These are phyloP conservation scores for Ptiloglossa arizonensis DNA, from an alignment of 1,140 invertebrate genomes.

Conservation along the genomic window DNA sequence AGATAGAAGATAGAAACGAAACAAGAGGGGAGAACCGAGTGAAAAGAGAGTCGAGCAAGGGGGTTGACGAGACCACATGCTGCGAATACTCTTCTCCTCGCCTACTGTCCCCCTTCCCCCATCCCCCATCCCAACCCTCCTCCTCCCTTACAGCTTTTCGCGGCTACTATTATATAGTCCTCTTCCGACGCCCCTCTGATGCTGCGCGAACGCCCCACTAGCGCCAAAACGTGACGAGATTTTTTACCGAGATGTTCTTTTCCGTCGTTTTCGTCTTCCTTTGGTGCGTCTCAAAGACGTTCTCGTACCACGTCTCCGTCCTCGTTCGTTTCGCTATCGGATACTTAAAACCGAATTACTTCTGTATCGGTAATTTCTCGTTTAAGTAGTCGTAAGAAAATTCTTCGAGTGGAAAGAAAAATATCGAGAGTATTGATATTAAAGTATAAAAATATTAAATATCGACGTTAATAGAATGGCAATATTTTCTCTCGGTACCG, in stretches of 20 bases:
- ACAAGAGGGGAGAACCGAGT: constrained; percentile 35
- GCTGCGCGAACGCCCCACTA: background rate
- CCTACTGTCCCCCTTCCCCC: constrained; percentile 10
- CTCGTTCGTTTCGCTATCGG: background rate
- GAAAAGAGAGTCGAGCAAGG: constrained; percentile 44
- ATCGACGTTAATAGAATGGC: too few species aligned
- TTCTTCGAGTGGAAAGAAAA: too few species aligned
- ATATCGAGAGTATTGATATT: too few species aligned
- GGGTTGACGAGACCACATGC: constrained; percentile 73
- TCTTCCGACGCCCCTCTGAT: background rate
- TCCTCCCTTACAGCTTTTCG: constrained; percentile 22
- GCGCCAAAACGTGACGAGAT: background rate
- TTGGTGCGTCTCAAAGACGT: background rate
- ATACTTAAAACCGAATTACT: too few species aligned
- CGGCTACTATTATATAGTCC: background rate
- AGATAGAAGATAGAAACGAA: constrained; percentile 32
- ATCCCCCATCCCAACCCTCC: too few species aligned
- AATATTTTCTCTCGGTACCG: too few species aligned
- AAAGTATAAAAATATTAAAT: too few species aligned
- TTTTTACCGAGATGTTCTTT: background rate
- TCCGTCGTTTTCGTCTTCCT: background rate
- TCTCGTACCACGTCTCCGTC: background rate
- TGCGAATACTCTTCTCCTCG: constrained; percentile 68
- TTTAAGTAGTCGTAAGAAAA: too few species aligned
- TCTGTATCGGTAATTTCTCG: too few species aligned